Evolutionary conservation across 2,797 vertebrate genomes (phyloP), one percentile per base, ranked within the genome.

Genomic region (Acanthis flammea): DNA sequence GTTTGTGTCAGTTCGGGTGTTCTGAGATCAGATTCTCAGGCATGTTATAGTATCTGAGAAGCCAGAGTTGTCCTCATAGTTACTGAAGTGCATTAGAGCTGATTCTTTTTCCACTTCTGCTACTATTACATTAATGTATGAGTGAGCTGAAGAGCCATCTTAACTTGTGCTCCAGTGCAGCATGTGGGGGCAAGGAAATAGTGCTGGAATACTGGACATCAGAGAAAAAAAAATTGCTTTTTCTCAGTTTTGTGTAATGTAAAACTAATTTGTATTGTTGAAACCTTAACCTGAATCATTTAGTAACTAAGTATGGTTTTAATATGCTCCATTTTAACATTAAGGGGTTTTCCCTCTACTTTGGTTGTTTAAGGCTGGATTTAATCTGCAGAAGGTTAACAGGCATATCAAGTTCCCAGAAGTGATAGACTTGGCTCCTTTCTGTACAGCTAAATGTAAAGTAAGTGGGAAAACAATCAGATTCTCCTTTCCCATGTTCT

Each of bases 381-480:
- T 99, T 98, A 99, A 98, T 95, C 98, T 99, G 45, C 98, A 98
- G 93, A 99, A 99, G 97, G 98, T 99, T 95, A 99, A 99, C 97
- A 98, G 98, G 89, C 99, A 99, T 12, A 98, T 99, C 88, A 98
- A 98, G 82, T 99, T 99, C 90, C 98, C 99, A 21, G 97, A 99
- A 93, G 97, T 99, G 83, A 97, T 99, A 97, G 99, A 99, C 97
- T 97, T 99, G 92, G 98, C 99, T 87, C 98, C 99, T 31, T 99
- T 99, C 97, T 99, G 99, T 97, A 98, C 98, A 6, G 93, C 96
- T 83, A 99, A 98, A 92, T 99, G 99, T 98, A 99, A 99, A 98
- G 99, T 99, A 98, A 97, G 97, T 96, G 37, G 67, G 76, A 92
- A 65, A 78, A 88, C 65, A 51, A 45, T 50, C 63, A 61, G n/a